phyloP scores from a whole-genome alignment of 2,113 vertebrate species.

The zebrafish (Danio rerio) region GRCz12tu NC_133186.1:11338001-11338500 shows the following conservation, averaged over 20 bases:
- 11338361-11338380: constrained; percentile 76
- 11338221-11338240: constrained; percentile 84
- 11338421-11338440: constrained; percentile 58
- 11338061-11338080: constrained; percentile 58
- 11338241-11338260: constrained; percentile 85
- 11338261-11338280: constrained; percentile 57
- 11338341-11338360: constrained; percentile 70
- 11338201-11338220: constrained; percentile 89
- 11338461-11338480: constrained; percentile 60
- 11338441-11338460: constrained; percentile 61
- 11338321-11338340: constrained; percentile 75
- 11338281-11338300: constrained; percentile 39
- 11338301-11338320: constrained; percentile 59
- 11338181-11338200: constrained; percentile 91
- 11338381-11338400: constrained; percentile 85
- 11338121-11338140: constrained; percentile 82
- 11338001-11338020: constrained; percentile 69
- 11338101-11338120: constrained; percentile 81
- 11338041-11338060: constrained; percentile 67
- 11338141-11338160: constrained; percentile 73
- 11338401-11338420: constrained; percentile 69
- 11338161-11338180: constrained; percentile 83
- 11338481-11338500: constrained; percentile 66
- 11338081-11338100: constrained; percentile 76
- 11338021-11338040: constrained; percentile 87